Base-by-base conservation (phyloP, 2,888 invertebrate species). In the Pristionchus maxplancki region DNA sequence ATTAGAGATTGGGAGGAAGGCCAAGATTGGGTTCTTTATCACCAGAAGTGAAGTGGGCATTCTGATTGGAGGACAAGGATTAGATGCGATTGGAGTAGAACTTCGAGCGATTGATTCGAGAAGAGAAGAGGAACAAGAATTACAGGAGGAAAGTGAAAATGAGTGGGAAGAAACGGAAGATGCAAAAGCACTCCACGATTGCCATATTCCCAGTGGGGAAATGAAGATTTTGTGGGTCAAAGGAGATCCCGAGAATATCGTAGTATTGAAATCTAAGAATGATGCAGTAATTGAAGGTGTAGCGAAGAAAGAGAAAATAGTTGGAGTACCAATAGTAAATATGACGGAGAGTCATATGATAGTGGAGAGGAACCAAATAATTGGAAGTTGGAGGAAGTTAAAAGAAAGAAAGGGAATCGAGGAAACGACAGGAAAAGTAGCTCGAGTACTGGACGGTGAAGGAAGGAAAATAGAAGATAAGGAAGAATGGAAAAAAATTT, bases 41-140 rank as follows among this genome's bases (percentile, higher is more conserved):
- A 28, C 50, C 8, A 48, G 31, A 28, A 81, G n/a, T n/a, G 81
- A 81, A 37, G 17, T 81, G 4, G 81, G 50, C 6, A n/a, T 81
- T 8, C n/a, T 81, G 28, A 81, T 81, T 81, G 81, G 81, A 81
- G 50, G 44, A 31, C 44, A 13, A 48, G 50, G 50, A 37, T 20
- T 78, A 31, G 40, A 48, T 15, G 58, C 11, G 20, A 34, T 53
- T 13, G 58, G 50, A 40, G 87, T 88, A 28, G 58, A 78, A 74
- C 24, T 88, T 0, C n/a, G 44, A 28, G 34, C 28, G 53, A 28
- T 53, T 31, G 90, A 90, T 24, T 85, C 89, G 20, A 40, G 90
- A 24, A 90, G 93, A 81, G 62, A 37, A 71, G 37, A 71, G 4
- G 71, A 71, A 8, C 28, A 71, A 37, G n/a, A n/a, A n/a, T n/a